Percentiles rank a stretch among this genome's conserved stretches.
phyloP scores from a whole-genome alignment of 2,113 vertebrate species.

The Gnathonemus longibarbis region DNA sequence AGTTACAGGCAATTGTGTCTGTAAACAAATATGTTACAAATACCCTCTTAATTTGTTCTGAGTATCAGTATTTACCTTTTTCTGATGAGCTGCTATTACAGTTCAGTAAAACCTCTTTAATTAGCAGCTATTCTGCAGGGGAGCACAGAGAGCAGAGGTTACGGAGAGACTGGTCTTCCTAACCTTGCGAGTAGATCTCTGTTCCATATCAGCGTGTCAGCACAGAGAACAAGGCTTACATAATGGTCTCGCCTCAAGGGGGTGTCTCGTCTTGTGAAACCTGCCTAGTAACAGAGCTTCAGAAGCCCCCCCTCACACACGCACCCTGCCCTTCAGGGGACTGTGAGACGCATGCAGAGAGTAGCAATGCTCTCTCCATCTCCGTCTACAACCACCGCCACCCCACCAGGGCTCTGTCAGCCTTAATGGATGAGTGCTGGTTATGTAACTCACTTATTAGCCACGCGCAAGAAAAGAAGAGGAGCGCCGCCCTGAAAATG shows the following conservation, averaged over 20 bases:
- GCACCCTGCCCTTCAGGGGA: background rate
- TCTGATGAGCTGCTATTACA: background rate
- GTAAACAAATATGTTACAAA: background rate
- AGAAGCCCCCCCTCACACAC: background rate
- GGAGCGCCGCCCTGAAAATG: background rate
- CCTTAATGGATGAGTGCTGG: background rate
- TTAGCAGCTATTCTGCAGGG: background rate
- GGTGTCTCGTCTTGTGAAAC: conserved; percentile 15
- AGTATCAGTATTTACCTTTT: background rate
- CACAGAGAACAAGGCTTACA: conserved; percentile 12
- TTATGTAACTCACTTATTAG: background rate
- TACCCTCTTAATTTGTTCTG: background rate
- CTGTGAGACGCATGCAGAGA: background rate
- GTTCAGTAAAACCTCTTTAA: background rate
- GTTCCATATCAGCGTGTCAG: conserved; percentile 9
- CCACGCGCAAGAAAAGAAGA: background rate
- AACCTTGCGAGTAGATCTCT: background rate
- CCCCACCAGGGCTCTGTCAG: background rate
- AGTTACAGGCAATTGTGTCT: background rate
- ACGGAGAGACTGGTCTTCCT: background rate
- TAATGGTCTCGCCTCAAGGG: conserved; percentile 13
- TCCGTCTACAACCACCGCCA: background rate
- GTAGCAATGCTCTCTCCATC: background rate
- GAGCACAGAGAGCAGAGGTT: background rate
- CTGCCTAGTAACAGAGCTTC: conserved; percentile 21